Percentiles rank a stretch among this genome's conserved stretches.
phyloP scores from a whole-genome alignment of 2,113 vertebrate genomes.

The Oreotragus oreotragus region DNA sequence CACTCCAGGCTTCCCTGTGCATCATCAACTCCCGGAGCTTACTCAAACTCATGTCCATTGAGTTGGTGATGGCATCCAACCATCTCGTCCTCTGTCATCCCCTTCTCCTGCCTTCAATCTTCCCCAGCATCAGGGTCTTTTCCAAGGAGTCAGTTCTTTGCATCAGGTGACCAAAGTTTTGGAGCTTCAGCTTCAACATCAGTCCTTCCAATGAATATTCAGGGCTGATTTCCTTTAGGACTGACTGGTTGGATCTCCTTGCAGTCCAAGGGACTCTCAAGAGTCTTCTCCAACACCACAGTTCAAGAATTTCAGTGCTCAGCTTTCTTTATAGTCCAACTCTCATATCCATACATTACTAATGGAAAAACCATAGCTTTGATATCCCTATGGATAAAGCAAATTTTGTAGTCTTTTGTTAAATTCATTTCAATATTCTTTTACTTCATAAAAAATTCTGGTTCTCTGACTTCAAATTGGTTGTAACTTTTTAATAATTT shows the following conservation, averaged over 20 bases:
- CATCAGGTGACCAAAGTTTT: neutral
- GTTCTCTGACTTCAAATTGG: neutral
- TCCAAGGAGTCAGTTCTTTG: neutral
- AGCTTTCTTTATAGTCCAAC: neutral
- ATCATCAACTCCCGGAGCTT: neutral
- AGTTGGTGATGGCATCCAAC: rapidly evolving
- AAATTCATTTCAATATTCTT: neutral
- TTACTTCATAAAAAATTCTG: neutral
- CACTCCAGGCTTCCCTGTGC: rapidly evolving
- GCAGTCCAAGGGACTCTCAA: neutral
- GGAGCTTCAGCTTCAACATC: neutral
- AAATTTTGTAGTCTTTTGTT: neutral
- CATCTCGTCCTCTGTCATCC: rapidly evolving
- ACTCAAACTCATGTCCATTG: neutral
- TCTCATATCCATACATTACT: neutral
- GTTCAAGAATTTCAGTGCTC: neutral
- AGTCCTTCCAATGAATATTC: neutral
- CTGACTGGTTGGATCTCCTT: neutral
- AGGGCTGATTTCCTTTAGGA: neutral
- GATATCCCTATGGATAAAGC: neutral
- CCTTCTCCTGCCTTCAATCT: neutral
- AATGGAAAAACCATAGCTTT: neutral
- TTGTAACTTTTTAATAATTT: neutral
- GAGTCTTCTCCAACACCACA: neutral
- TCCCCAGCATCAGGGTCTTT: neutral